Percentiles rank a stretch among this genome's conserved stretches.
These are phyloP conservation scores for Gallirallus australis DNA, from an alignment of 2,797 vertebrate species.

Conservation along the genomic window DNA sequence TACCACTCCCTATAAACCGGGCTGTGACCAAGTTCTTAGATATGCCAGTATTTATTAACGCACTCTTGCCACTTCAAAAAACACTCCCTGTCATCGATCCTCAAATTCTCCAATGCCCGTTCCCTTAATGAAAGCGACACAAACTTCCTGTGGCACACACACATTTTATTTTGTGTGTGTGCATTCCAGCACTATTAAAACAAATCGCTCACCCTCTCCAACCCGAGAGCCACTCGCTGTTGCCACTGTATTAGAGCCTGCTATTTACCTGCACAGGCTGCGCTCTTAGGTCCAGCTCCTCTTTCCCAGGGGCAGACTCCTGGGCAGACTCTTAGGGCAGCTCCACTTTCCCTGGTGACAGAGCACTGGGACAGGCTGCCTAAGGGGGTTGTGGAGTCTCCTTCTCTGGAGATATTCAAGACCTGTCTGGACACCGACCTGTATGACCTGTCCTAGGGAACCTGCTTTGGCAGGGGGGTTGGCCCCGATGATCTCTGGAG, in stretches of 20 bases:
- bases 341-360: too few species aligned
- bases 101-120: neutral
- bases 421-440: too few species aligned
- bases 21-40: constrained; percentile 34
- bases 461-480: too few species aligned
- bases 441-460: too few species aligned
- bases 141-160: neutral
- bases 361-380: too few species aligned
- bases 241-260: neutral
- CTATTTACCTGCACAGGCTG: neutral
- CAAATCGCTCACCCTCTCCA: neutral
- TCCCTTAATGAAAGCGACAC: neutral
- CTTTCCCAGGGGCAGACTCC: neutral
- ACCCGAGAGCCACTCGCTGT: neutral
- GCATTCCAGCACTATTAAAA: constrained; percentile 5
- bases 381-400: too few species aligned
- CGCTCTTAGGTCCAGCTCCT: neutral
- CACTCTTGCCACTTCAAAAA: constrained; percentile 6
- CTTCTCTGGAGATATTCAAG: too few species aligned
- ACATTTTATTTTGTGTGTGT: neutral
- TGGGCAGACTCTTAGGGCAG: too few species aligned
- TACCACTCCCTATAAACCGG: constrained; percentile 30
- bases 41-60: constrained; percentile 12
- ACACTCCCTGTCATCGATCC: neutral
- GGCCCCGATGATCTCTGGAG: too few species aligned